These are phyloP conservation scores for Camptogramma bilineatum DNA, from an alignment of 2,888 invertebrate genomes.

Conservation along the genomic window DNA sequence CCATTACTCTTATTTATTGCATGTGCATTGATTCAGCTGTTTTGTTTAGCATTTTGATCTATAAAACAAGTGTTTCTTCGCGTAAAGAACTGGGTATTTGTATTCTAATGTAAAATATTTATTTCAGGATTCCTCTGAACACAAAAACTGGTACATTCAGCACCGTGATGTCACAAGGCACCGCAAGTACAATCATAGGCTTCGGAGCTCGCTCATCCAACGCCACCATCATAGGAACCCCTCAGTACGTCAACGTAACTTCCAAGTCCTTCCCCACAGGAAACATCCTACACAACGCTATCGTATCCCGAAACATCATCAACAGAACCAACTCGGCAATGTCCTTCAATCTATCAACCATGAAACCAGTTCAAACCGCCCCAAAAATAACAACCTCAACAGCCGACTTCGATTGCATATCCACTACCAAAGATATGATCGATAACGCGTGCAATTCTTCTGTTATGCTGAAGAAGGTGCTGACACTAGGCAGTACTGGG, in stretches of 20 bases:
- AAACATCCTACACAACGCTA: conserved; percentile 81
- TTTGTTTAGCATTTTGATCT: no score
- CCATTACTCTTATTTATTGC: no score
- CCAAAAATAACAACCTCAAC: conserved; percentile 71
- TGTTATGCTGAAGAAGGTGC: conserved; percentile 81
- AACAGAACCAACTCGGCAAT: conserved; percentile 69
- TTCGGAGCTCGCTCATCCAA: conserved; percentile 76
- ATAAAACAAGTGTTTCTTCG: no score
- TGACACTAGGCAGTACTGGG: conserved; percentile 79
- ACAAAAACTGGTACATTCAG: conserved; percentile 77
- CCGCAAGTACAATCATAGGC: conserved; percentile 77
- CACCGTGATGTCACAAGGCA: conserved; percentile 82
- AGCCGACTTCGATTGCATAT: conserved; percentile 74
- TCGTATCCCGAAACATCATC: conserved; percentile 78
- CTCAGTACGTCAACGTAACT: conserved; percentile 80
- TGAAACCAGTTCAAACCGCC: conserved; percentile 68
- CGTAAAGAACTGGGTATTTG: conserved; percentile 28
- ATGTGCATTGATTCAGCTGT: no score
- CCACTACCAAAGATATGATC: conserved; percentile 81
- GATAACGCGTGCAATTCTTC: conserved; percentile 82
- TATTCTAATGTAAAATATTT: conserved; percentile 2
- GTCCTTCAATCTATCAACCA: conserved; percentile 72
- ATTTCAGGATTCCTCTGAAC: conserved; percentile 73
- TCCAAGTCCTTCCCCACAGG: conserved; percentile 81
- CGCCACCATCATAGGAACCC: conserved; percentile 72